Evolutionary conservation across 2,888 invertebrate species (phyloP).

Genomic region (Trachelus tabidus): DNA sequence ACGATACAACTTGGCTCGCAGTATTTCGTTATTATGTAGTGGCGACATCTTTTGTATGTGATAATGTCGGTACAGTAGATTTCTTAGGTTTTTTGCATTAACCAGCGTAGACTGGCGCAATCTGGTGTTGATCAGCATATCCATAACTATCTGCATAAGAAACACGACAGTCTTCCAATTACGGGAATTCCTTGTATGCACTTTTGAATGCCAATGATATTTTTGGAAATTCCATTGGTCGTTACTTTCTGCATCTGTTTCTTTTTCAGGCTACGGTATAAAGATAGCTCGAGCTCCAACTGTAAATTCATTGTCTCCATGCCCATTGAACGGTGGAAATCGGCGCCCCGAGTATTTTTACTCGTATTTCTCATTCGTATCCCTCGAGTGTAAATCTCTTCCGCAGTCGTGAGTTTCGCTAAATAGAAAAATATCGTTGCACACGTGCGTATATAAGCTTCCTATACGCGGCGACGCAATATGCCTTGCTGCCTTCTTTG

Average conservation of each 20-base stretch:
- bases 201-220: background rate
- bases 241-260: background rate
- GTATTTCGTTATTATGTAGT: background rate
- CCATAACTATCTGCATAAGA: background rate
- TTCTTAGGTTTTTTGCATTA: background rate
- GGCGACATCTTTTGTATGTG: background rate
- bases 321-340: background rate
- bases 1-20: background rate
- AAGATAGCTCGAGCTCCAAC: background rate
- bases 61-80: background rate
- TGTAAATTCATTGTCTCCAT: background rate
- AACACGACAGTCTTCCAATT: background rate
- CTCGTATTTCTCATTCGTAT: background rate
- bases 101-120: background rate
- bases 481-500: slow-evolving; percentile 26
- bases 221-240: background rate
- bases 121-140: background rate
- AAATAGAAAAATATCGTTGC: slow-evolving; percentile 2
- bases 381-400: background rate
- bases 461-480: slow-evolving; percentile 28
- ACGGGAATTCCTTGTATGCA: background rate
- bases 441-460: slow-evolving; percentile 26
- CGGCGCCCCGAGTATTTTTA: background rate
- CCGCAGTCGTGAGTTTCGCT: background rate
- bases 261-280: no score